Percentiles rank a stretch among this genome's conserved stretches.
Evolutionary conservation across 37 sponge, comb jelly and placozoan genomes (phyloP).

Genomic region (Theonella swinhoei): DNA sequence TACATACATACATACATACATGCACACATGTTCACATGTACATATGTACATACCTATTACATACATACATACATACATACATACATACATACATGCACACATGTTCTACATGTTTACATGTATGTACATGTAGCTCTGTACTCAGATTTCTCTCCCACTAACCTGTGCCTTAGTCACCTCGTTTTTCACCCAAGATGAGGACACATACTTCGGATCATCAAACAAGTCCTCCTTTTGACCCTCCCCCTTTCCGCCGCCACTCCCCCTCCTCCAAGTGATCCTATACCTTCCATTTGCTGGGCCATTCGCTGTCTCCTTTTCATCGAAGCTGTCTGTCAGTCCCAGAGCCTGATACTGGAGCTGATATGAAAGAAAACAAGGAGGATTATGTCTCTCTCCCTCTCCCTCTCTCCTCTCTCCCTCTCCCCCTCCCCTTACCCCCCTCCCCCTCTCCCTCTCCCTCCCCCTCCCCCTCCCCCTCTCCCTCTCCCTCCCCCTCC

Average conservation of each 20-base stretch:
- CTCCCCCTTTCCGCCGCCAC: not conserved
- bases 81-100: too few relatives aligned
- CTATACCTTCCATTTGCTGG: not conserved
- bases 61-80: too few relatives aligned
- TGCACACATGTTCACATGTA: too few relatives aligned
- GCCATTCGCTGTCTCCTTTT: conserved; percentile 3
- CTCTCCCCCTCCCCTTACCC: too few relatives aligned
- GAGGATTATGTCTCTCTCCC: not conserved
- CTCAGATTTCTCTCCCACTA: too few relatives aligned
- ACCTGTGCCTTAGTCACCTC: not conserved
- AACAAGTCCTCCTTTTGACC: conserved; percentile 17
- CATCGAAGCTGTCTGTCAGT: conserved; percentile 44
- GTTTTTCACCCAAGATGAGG: not conserved
- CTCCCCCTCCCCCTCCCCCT: too few relatives aligned
- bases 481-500: too few relatives aligned
- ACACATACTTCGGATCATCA: conserved; percentile 54
- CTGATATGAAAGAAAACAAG: not conserved
- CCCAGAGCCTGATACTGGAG: conserved; percentile 75
- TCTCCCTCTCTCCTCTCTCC: not conserved
- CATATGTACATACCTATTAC: too few relatives aligned
- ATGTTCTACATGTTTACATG: too few relatives aligned
- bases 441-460: too few relatives aligned
- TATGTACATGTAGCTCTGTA: too few relatives aligned
- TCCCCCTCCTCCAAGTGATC: not conserved
- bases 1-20: too few relatives aligned